Conservation (phyloP, 2,888 invertebrate genomes). For the Drosophila multiciliata region DNA sequence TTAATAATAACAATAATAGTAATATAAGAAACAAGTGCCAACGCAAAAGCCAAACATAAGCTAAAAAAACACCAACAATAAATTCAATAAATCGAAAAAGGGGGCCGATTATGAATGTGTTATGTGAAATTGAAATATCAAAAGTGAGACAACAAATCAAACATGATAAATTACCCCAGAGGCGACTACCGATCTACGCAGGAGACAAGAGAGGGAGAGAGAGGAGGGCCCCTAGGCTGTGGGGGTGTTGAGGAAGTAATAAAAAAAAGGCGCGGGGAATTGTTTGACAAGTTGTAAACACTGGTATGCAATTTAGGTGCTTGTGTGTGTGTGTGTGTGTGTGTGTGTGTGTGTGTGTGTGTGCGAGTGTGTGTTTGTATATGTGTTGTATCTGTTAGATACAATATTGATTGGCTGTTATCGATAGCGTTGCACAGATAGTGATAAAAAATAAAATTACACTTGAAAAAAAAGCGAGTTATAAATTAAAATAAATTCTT, state of each 20-base stretch:
- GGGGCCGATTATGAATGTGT: conserved; percentile 68
- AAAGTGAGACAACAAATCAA: conserved; percentile 74
- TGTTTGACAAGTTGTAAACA: conserved; percentile 75
- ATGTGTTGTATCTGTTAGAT: conserved; percentile 67
- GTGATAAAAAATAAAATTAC: conserved; percentile 27
- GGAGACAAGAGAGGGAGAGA: background rate
- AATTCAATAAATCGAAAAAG: conserved; percentile 66
- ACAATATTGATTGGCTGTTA: conserved; percentile 70
- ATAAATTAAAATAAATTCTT: background rate
- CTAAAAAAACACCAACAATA: conserved; percentile 49
- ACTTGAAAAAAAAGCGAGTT: background rate
- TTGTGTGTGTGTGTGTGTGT: conserved; percentile 14
- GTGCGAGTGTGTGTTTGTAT: conserved; percentile 20
- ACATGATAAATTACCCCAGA: conserved; percentile 73
- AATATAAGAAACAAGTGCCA: conserved; percentile 31
- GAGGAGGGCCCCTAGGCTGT: conserved; percentile 6
- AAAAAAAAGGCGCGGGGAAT: conserved; percentile 36
- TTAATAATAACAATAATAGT: conserved; percentile 13
- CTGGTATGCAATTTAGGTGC: conserved; percentile 74
- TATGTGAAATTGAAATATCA: conserved; percentile 73
- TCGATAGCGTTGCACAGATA: conserved; percentile 46
- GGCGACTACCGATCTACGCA: conserved; percentile 58
- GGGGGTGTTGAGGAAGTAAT: conserved; percentile 12
- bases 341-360: conserved; percentile 13
- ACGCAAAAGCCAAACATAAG: background rate